These are phyloP conservation scores for Thamnophis elegans DNA, from an alignment of 2,797 vertebrate genomes.

Conservation along the genomic window DNA sequence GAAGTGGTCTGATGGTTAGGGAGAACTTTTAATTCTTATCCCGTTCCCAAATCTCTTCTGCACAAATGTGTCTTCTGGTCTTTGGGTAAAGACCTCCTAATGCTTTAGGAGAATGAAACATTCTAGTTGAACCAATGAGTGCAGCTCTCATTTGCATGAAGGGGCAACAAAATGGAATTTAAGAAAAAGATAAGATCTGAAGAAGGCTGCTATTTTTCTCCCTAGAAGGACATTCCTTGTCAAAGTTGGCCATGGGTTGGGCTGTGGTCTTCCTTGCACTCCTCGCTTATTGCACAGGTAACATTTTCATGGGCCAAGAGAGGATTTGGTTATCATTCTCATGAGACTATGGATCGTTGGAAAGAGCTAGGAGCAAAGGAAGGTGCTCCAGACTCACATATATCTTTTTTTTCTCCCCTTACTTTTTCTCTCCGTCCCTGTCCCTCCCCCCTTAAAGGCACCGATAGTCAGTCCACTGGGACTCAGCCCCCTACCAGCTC, in stretches of 20 bases:
- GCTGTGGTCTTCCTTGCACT: not conserved
- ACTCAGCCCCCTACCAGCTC: not conserved
- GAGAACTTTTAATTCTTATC: not conserved
- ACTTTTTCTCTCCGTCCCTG: not conserved
- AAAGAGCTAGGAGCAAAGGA: not conserved
- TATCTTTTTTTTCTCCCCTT: too few species aligned
- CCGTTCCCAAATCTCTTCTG: too few species aligned
- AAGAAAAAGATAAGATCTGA: not conserved
- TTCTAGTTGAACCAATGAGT: not conserved
- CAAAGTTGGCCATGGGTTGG: not conserved
- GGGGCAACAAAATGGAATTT: too few species aligned
- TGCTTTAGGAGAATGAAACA: too few species aligned
- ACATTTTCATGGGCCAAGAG: fast-evolving
- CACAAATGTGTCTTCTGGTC: not conserved
- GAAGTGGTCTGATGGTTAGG: not conserved
- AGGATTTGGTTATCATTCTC: too few species aligned
- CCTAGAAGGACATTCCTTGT: not conserved
- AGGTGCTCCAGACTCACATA: too few species aligned
- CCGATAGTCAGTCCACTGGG: not conserved
- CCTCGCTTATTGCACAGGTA: not conserved
- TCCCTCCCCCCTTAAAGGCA: not conserved
- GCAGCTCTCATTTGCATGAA: not conserved
- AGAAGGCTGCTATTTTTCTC: not conserved
- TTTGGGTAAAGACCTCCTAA: not conserved
- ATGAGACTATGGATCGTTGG: too few species aligned